phyloP scores from a whole-genome alignment of 2,797 vertebrate genomes.

The Meriones psammophilus region DNA sequence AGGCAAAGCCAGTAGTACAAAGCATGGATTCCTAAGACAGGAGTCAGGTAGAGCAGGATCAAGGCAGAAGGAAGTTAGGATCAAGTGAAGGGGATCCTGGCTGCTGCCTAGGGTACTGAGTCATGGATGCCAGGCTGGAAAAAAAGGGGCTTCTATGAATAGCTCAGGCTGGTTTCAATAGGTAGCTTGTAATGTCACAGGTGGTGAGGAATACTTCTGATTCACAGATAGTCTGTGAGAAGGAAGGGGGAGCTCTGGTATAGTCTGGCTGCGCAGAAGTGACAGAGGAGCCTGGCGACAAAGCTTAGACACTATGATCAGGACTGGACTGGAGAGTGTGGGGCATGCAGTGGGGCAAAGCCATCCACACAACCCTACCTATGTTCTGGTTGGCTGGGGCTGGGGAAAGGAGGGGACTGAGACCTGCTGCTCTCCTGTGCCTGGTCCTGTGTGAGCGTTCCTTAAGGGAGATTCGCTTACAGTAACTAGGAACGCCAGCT shows the following conservation, averaged over 20 bases:
- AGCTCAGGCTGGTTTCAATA: background rate
- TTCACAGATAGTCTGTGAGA: background rate
- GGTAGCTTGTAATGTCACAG: background rate
- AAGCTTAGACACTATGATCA: background rate
- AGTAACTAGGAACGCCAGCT: background rate
- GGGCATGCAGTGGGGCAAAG: background rate
- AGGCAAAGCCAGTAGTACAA: background rate
- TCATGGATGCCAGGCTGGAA: background rate
- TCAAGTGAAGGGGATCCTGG: background rate
- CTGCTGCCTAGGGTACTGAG: background rate
- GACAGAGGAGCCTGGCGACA: background rate
- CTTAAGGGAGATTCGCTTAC: background rate
- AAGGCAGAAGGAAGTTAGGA: background rate
- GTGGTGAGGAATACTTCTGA: background rate
- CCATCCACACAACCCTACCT: background rate
- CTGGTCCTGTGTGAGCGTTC: background rate
- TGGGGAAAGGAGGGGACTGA: background rate
- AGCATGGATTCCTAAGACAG: background rate
- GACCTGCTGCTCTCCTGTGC: background rate
- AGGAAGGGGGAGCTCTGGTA: background rate
- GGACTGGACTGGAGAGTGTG: too few species aligned
- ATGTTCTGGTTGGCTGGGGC: background rate
- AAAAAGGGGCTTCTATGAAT: background rate
- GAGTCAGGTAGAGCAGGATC: background rate
- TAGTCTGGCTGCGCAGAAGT: background rate